Evolutionary conservation across 2,797 vertebrate species (phyloP).

Genomic region (Hydrophis major): DNA sequence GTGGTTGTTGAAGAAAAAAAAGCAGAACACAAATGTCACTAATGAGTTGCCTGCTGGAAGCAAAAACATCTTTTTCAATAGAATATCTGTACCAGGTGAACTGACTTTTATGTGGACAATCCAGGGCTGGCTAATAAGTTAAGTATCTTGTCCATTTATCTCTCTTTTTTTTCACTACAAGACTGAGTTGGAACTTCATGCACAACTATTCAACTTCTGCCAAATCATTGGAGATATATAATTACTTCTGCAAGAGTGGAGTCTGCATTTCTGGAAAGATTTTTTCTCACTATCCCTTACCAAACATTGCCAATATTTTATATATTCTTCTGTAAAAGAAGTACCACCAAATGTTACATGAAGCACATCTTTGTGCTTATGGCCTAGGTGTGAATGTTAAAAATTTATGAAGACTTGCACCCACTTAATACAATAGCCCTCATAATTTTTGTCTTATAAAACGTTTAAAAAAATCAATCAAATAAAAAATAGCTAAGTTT

Average conservation of each 20-base stretch:
- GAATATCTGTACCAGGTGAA: background rate
- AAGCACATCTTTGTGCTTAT: background rate
- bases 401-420: background rate
- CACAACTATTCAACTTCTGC: background rate
- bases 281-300: background rate
- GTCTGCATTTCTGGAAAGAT: background rate
- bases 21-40: background rate
- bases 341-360: background rate
- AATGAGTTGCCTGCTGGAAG: background rate
- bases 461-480: background rate
- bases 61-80: background rate
- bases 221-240: background rate
- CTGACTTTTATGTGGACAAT: background rate
- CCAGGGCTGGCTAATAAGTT: slow-evolving; percentile 8
- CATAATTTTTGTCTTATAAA: background rate
- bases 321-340: background rate
- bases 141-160: slow-evolving; percentile 13
- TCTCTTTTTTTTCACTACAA: background rate
- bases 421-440: background rate
- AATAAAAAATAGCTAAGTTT: background rate
- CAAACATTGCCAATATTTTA: background rate
- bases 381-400: background rate
- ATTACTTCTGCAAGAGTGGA: background rate
- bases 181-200: background rate
- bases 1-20: background rate